These are phyloP conservation scores for Serranus cabrilla DNA, from an alignment of 2,797 vertebrate species.

Conservation along the genomic window DNA sequence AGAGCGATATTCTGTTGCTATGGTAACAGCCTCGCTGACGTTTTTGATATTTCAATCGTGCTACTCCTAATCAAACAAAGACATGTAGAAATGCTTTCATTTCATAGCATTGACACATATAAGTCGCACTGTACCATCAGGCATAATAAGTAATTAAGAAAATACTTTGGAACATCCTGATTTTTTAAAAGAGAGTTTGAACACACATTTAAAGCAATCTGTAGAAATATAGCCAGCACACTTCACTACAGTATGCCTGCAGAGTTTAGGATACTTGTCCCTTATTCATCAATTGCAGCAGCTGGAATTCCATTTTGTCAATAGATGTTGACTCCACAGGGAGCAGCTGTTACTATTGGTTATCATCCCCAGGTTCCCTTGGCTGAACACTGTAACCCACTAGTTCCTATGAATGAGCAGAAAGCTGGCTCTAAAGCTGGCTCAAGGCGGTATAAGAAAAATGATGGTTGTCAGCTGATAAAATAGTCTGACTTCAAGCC, in stretches of 20 bases:
- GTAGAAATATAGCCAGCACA: not conserved
- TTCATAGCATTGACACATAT: not conserved
- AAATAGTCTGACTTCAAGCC: conserved; percentile 45
- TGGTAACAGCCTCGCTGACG: not conserved
- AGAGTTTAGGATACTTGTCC: too few relatives aligned
- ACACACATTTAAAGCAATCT: not conserved
- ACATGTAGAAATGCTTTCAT: conserved; percentile 4
- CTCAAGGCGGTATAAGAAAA: conserved; percentile 37
- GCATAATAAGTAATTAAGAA: not conserved
- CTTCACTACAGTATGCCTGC: too few relatives aligned
- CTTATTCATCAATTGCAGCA: not conserved
- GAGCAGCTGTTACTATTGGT: conserved; percentile 11
- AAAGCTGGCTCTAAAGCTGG: conserved; percentile 7
- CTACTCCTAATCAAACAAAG: not conserved
- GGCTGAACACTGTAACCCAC: conserved; percentile 32
- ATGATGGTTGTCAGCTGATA: conserved; percentile 41
- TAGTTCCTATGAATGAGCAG: conserved; percentile 33
- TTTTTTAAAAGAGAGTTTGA: not conserved
- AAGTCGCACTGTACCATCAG: not conserved
- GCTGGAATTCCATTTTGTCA: not conserved
- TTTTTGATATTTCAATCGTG: conserved; percentile 36
- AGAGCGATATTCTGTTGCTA: conserved; percentile 43
- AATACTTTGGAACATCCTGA: not conserved
- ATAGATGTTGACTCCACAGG: conserved; percentile 1
- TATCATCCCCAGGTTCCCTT: conserved; percentile 15